Percentiles rank a stretch among this genome's conserved stretches.
These are phyloP conservation scores for Acanthis flammea DNA, from an alignment of 2,797 vertebrate species.

Conservation along the genomic window DNA sequence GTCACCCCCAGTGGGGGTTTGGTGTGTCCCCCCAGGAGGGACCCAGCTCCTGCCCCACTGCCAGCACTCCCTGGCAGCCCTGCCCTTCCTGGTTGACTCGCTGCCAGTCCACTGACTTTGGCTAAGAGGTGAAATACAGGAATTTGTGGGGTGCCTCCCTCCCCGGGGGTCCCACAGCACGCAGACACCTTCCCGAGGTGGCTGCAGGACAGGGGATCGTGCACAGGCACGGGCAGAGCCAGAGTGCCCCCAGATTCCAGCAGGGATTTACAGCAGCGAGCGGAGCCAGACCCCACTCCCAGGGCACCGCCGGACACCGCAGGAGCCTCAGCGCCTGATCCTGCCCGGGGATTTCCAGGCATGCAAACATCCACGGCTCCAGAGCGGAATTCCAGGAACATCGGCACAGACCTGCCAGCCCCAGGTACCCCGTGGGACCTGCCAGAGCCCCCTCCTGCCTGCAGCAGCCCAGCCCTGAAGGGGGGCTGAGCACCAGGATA, in stretches of 20 bases:
- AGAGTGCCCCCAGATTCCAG: rapidly evolving
- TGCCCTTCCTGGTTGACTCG: rapidly evolving
- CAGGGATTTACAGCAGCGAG: rapidly evolving
- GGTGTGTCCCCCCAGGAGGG: neutral
- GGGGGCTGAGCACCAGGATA: rapidly evolving
- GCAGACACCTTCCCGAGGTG: rapidly evolving
- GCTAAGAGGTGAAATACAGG: rapidly evolving
- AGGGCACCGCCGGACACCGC: rapidly evolving
- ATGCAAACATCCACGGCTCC: rapidly evolving
- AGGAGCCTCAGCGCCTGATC: rapidly evolving
- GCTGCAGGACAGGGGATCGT: neutral
- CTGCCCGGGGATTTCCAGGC: neutral
- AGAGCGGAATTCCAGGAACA: neutral
- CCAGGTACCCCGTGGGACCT: rapidly evolving
- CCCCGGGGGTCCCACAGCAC: rapidly evolving
- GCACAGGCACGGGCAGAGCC: neutral
- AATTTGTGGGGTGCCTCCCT: neutral
- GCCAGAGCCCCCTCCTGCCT: neutral
- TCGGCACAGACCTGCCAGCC: neutral
- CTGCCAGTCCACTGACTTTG: neutral
- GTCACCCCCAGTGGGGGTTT: rapidly evolving
- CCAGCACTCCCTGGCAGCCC: neutral
- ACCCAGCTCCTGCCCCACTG: neutral
- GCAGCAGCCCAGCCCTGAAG: neutral
- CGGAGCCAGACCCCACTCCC: neutral